Evolutionary conservation across 2,888 invertebrate genomes (phyloP).

Genomic region (Tridacna crocea): DNA sequence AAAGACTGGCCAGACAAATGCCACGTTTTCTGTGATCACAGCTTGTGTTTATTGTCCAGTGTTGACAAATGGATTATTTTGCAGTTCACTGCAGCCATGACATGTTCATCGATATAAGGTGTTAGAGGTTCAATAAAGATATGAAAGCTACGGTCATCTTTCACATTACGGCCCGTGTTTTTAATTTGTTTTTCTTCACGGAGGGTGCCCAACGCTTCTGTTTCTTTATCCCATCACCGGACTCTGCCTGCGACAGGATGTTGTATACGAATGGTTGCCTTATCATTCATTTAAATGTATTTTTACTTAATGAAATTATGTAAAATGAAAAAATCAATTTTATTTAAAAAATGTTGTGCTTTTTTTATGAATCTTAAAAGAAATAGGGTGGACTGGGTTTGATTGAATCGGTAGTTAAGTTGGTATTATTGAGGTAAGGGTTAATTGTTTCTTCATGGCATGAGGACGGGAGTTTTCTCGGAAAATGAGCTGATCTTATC

Average conservation of each 20-base stretch:
- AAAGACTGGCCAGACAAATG: conserved; percentile 4
- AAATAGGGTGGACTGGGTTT: no score
- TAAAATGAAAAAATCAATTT: no score
- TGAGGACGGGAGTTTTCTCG: conserved; percentile 6
- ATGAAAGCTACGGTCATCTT: conserved; percentile 20
- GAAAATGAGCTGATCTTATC: conserved; percentile 27
- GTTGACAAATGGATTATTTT: conserved; percentile 51
- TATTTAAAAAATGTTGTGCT: no score
- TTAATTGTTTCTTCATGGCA: conserved; percentile 10
- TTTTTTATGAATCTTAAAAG: no score
- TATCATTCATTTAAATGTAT: no score
- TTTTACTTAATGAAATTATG: no score
- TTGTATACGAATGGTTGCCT: no score
- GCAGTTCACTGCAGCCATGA: conserved; percentile 19
- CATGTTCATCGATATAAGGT: conserved; percentile 25
- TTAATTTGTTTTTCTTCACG: conserved; percentile 24
- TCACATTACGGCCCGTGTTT: conserved; percentile 9
- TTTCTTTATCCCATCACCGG: not conserved
- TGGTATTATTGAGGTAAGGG: not conserved
- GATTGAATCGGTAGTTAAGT: no score
- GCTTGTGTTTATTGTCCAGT: conserved; percentile 46
- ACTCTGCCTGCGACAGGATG: no score
- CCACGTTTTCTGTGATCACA: conserved; percentile 28
- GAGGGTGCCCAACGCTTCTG: not conserved
- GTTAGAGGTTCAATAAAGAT: conserved; percentile 24